phyloP scores from a whole-genome alignment of 2,888 invertebrate genomes.

The Ophion ventricosus region DNA sequence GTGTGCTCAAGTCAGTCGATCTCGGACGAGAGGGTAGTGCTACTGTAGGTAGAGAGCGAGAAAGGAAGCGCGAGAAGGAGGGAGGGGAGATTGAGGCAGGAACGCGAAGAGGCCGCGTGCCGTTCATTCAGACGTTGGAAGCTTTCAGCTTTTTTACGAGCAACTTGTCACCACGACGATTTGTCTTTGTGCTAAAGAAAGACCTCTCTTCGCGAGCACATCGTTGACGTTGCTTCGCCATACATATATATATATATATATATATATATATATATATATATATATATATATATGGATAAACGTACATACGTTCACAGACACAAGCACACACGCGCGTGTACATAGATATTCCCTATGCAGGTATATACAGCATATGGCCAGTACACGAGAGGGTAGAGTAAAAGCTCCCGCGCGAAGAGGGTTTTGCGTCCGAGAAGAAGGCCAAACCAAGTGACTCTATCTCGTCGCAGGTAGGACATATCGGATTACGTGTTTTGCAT shows the following conservation, averaged over 20 bases:
- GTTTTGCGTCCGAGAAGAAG: slow-evolving; percentile 57
- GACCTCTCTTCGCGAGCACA: slow-evolving; percentile 49
- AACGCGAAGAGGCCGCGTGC: slow-evolving; percentile 50
- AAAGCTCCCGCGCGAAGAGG: slow-evolving; percentile 49
- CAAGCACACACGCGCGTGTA: not conserved
- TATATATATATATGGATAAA: not conserved
- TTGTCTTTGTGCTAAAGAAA: slow-evolving; percentile 72
- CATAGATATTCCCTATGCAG: slow-evolving; percentile 19
- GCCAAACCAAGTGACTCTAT: slow-evolving; percentile 79
- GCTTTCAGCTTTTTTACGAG: slow-evolving; percentile 73
- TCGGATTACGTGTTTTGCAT: slow-evolving; percentile 79
- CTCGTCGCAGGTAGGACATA: slow-evolving; percentile 78
- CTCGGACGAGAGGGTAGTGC: slow-evolving; percentile 31
- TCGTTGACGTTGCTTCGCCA: slow-evolving; percentile 46
- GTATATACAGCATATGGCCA: slow-evolving; percentile 23
- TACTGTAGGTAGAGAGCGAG: slow-evolving; percentile 38
- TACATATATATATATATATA: not conserved
- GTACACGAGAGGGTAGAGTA: slow-evolving; percentile 36
- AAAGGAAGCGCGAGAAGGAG: slow-evolving; percentile 6
- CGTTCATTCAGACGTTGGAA: slow-evolving; percentile 67
- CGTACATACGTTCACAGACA: not conserved
- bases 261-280: not conserved
- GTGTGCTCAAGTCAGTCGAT: slow-evolving; percentile 43
- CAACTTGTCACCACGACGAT: slow-evolving; percentile 79
- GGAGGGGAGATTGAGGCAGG: slow-evolving; percentile 33